Percentiles rank a stretch among this genome's conserved stretches.
Conservation (phyloP, 2,797 vertebrate genomes). For the Hafferia zeledoni region DNA sequence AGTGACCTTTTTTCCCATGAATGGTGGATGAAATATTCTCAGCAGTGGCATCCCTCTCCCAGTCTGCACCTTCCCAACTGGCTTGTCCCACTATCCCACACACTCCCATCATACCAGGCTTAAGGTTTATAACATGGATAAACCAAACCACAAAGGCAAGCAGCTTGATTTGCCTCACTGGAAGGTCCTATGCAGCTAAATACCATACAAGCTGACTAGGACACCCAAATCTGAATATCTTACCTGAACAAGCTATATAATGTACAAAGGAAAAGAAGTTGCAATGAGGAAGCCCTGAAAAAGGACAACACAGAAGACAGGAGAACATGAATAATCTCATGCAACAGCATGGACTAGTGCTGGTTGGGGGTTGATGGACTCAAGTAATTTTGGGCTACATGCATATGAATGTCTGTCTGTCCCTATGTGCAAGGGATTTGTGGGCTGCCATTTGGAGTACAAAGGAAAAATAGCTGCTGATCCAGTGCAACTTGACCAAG, state of each 20-base stretch:
- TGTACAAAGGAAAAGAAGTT: neutral
- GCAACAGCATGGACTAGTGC: neutral
- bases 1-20: neutral
- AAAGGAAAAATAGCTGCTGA: neutral
- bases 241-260: neutral
- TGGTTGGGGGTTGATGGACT: neutral
- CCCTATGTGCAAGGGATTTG: neutral
- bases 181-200: neutral
- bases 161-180: neutral
- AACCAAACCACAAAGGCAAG: neutral
- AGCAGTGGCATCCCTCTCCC: neutral
- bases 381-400: rapidly evolving
- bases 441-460: neutral
- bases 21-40: neutral
- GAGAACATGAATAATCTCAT: neutral
- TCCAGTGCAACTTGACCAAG: neutral
- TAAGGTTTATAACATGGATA: neutral
- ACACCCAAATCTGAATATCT: neutral
- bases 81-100: neutral
- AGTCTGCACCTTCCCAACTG: neutral
- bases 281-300: neutral
- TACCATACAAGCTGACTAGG: neutral
- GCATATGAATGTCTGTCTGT: neutral
- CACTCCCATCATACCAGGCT: neutral
- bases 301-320: neutral